These are phyloP conservation scores for Muraenolepis orangiensis DNA, from an alignment of 2,797 vertebrate genomes.

Conservation along the genomic window DNA sequence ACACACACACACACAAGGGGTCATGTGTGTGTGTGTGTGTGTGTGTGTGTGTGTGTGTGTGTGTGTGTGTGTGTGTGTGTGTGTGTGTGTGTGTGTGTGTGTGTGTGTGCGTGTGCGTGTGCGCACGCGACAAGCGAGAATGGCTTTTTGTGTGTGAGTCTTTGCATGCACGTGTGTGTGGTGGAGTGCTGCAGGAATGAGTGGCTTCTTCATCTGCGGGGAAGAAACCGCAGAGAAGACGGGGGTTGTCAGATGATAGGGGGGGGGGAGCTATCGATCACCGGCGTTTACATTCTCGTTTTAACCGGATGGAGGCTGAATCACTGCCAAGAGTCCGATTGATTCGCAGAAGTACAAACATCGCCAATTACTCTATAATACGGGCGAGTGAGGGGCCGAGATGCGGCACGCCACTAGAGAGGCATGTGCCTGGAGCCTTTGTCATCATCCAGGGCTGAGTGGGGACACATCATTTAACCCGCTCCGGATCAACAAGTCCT, in stretches of 20 bases:
- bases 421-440: slow-evolving; percentile 5
- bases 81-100: slow-evolving; percentile 53
- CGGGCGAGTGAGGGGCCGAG: slow-evolving; percentile 45
- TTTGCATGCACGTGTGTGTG: no score
- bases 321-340: slow-evolving; percentile 47
- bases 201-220: no score
- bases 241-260: slow-evolving; percentile 19
- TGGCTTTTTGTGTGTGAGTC: no score
- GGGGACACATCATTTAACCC: slow-evolving; percentile 45
- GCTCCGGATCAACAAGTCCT: slow-evolving; percentile 48
- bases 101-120: no score
- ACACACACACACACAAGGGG: neutral
- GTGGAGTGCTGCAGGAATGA: no score
- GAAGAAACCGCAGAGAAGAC: no score
- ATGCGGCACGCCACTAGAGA: slow-evolving; percentile 24
- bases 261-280: slow-evolving; percentile 15
- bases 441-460: slow-evolving; percentile 32
- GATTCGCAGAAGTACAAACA: slow-evolving; percentile 58
- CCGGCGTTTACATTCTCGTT: slow-evolving; percentile 47
- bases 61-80: slow-evolving; percentile 24
- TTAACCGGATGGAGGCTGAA: slow-evolving; percentile 24
- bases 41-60: neutral
- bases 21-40: neutral
- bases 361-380: slow-evolving; percentile 64
- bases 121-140: no score